phyloP scores from a whole-genome alignment of 2,113 vertebrate genomes.

The Scomber japonicus region DNA sequence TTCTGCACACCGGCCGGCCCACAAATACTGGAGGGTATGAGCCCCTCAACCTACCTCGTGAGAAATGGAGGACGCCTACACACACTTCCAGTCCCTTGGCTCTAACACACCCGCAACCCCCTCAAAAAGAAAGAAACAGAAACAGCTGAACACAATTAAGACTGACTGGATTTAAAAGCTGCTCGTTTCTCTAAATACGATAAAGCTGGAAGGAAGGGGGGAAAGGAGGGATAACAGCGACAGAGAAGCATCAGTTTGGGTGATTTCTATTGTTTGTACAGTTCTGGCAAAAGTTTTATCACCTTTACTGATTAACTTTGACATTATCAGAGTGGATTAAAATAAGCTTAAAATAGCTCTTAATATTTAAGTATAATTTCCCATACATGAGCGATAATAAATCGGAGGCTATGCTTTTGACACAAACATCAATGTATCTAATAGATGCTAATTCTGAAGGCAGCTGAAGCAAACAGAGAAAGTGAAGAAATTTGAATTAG shows the following conservation, averaged over 20 bases:
- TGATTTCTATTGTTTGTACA: neutral
- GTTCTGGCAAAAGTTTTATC: neutral
- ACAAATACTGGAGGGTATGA: conserved; percentile 26
- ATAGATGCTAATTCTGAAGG: neutral
- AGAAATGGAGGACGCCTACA: conserved; percentile 70
- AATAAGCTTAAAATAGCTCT: neutral
- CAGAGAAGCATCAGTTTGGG: conserved; percentile 6
- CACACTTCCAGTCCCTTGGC: conserved; percentile 41
- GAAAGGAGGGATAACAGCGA: neutral
- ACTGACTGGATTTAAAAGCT: conserved; percentile 69
- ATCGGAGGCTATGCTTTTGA: neutral
- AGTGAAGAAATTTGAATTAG: conserved; percentile 2
- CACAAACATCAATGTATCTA: neutral
- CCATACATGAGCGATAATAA: neutral
- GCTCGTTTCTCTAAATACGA: conserved; percentile 59
- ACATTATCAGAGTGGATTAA: neutral
- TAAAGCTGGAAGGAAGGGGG: conserved; percentile 3
- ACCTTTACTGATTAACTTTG: neutral
- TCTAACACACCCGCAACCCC: conserved; percentile 42
- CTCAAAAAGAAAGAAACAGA: conserved; percentile 57
- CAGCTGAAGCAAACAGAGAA: neutral
- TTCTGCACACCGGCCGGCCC: conserved; percentile 12
- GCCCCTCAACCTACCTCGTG: conserved; percentile 46
- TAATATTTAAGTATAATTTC: too few species aligned
- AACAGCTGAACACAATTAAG: conserved; percentile 84